Conservation (phyloP, 2,888 invertebrate genomes). For the Ochlodes sylvanus region DNA sequence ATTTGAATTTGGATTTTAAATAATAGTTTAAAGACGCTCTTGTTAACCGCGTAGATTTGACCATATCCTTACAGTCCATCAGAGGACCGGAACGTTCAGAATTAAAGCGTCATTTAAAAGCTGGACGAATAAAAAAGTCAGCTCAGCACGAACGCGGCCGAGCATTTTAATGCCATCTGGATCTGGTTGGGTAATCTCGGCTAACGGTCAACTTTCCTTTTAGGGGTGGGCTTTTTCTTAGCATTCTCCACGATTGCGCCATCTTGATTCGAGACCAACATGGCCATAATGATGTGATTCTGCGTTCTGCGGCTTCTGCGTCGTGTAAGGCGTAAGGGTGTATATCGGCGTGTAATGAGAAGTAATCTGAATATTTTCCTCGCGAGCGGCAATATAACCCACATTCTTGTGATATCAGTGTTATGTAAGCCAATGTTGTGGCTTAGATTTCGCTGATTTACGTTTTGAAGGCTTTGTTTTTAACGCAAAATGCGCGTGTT, state of each 20-base stretch:
- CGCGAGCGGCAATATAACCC: conserved; percentile 6
- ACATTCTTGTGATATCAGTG: conserved; percentile 1
- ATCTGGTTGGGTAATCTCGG: conserved; percentile 23
- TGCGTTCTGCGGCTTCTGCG: conserved; percentile 12
- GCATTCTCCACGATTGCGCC: conserved; percentile 27
- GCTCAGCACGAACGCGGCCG: conserved; percentile 11
- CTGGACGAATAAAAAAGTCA: conserved; percentile 25
- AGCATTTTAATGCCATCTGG: conserved; percentile 27
- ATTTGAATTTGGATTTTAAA: too few relatives aligned
- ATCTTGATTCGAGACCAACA: conserved; percentile 29
- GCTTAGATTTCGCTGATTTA: neutral
- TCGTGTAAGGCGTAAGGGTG: conserved; percentile 21
- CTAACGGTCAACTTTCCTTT: conserved; percentile 29
- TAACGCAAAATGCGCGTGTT: too few relatives aligned
- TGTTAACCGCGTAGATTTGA: neutral
- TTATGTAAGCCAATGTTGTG: too few relatives aligned
- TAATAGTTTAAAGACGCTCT: too few relatives aligned
- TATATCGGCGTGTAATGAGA: conserved; percentile 26
- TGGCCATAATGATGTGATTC: conserved; percentile 35
- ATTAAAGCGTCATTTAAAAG: conserved; percentile 33
- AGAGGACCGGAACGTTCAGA: conserved; percentile 26
- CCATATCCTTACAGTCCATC: conserved; percentile 17
- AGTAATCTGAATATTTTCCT: conserved; percentile 32
- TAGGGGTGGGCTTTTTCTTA: conserved; percentile 25
- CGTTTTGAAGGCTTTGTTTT: too few relatives aligned